These are phyloP conservation scores for Morbakka virulenta DNA, from an alignment of 30 jellyfish, hydroid and myxozoan genomes.

Conservation along the genomic window DNA sequence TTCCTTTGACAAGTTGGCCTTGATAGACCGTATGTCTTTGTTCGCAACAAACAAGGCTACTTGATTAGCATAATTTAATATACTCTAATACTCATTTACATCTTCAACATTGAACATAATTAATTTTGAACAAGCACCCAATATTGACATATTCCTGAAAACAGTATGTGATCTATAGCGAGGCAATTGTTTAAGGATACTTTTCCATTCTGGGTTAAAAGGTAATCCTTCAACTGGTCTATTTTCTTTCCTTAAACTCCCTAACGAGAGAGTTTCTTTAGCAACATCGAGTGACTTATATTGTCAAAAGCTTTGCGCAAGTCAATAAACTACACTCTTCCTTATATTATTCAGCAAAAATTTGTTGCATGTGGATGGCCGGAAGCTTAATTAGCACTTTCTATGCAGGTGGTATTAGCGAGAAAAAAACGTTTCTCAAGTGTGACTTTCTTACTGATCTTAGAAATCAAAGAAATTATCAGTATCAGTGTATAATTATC, in stretches of 20 bases:
- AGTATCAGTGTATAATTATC: slow-evolving; percentile 20
- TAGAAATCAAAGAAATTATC: slow-evolving; percentile 24
- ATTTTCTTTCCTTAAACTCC: slow-evolving; percentile 53
- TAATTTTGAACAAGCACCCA: slow-evolving; percentile 8
- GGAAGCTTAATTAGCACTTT: slow-evolving; percentile 38
- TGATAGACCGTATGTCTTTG: slow-evolving; percentile 51
- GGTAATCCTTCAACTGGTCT: slow-evolving; percentile 41
- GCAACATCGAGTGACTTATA: slow-evolving; percentile 8
- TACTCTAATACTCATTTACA: slow-evolving; percentile 36
- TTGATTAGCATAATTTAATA: slow-evolving; percentile 46
- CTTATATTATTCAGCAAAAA: slow-evolving; percentile 40
- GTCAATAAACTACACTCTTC: slow-evolving; percentile 30
- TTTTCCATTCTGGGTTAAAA: slow-evolving; percentile 6
- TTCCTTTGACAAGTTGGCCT: slow-evolving; percentile 52
- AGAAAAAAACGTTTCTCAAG: background rate
- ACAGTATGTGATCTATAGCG: slow-evolving; percentile 23
- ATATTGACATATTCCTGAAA: slow-evolving; percentile 14
- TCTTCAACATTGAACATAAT: slow-evolving; percentile 26
- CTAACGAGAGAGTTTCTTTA: slow-evolving; percentile 24
- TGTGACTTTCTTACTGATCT: slow-evolving; percentile 2
- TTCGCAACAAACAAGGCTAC: slow-evolving; percentile 54
- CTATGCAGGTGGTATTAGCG: slow-evolving; percentile 24
- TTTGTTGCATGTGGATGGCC: slow-evolving; percentile 29
- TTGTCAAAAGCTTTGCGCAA: slow-evolving; percentile 27
- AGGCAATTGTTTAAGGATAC: slow-evolving; percentile 21